Evolutionary conservation across 2,797 vertebrate species (phyloP).

Genomic region (Danio albolineatus): DNA sequence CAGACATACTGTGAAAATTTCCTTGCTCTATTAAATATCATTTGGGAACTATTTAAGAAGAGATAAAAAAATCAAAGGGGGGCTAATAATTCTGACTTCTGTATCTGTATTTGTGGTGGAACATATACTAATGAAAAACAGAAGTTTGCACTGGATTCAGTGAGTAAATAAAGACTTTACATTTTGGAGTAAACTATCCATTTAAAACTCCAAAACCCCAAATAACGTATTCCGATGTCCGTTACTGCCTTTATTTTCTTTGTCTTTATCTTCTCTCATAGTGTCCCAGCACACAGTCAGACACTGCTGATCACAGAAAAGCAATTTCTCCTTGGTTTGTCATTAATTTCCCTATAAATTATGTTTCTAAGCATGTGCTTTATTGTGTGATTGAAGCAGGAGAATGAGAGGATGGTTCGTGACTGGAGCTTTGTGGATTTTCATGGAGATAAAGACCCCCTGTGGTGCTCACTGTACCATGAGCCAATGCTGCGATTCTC

Average conservation of each 20-base stretch:
- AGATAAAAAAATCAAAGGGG: too few relatives aligned
- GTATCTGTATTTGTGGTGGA: too few relatives aligned
- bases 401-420: conserved; percentile 69
- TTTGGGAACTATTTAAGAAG: too few relatives aligned
- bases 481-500: conserved; percentile 76
- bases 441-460: conserved; percentile 75
- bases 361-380: conserved; percentile 54
- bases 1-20: too few relatives aligned
- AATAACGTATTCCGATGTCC: conserved; percentile 59
- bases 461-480: conserved; percentile 76
- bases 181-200: background rate
- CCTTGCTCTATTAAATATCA: too few relatives aligned
- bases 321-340: conserved; percentile 68
- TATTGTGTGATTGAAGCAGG: conserved; percentile 44
- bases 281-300: too few relatives aligned
- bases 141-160: too few relatives aligned
- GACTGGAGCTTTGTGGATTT: conserved; percentile 79
- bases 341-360: conserved; percentile 67
- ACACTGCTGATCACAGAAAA: conserved; percentile 68
- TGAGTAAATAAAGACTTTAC: too few relatives aligned
- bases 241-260: conserved; percentile 16
- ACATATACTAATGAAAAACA: background rate
- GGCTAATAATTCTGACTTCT: too few relatives aligned
- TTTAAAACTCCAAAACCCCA: conserved; percentile 8
- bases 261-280: conserved; percentile 6